Conservation (phyloP, 2,113 vertebrate species). For the Hyperopisus bebe region DNA sequence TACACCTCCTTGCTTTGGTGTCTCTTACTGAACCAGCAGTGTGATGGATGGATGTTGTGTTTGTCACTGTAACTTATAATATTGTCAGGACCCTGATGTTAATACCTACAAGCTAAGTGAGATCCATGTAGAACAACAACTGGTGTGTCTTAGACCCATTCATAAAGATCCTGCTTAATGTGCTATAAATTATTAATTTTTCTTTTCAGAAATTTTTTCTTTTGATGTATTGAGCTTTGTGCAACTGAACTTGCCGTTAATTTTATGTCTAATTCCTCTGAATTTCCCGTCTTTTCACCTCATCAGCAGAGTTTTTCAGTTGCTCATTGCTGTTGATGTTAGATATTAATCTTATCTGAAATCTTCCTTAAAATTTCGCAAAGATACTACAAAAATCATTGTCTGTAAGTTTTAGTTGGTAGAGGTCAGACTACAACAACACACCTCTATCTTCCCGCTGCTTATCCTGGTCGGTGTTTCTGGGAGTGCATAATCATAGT, state of each 20-base stretch:
- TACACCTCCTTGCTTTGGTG: neutral
- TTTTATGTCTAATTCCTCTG: conserved; percentile 20
- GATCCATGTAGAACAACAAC: neutral
- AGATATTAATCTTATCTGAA: neutral
- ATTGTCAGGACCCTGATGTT: neutral
- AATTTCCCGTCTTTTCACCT: conserved; percentile 6
- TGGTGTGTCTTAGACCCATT: neutral
- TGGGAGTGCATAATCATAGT: neutral
- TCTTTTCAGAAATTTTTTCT: neutral
- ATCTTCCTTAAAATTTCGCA: neutral
- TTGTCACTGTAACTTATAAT: neutral
- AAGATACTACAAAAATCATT: neutral
- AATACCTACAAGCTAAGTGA: neutral
- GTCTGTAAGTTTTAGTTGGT: neutral
- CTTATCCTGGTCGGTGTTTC: neutral
- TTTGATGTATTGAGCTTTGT: neutral
- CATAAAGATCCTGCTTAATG: neutral
- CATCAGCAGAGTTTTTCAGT: neutral
- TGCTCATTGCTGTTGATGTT: neutral
- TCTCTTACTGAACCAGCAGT: neutral
- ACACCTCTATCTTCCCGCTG: neutral
- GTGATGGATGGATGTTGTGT: neutral
- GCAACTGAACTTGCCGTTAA: neutral
- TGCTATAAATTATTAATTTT: neutral
- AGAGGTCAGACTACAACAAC: neutral